These are phyloP conservation scores for Tenualosa ilisha DNA, from an alignment of 2,797 vertebrate species.

Conservation along the genomic window DNA sequence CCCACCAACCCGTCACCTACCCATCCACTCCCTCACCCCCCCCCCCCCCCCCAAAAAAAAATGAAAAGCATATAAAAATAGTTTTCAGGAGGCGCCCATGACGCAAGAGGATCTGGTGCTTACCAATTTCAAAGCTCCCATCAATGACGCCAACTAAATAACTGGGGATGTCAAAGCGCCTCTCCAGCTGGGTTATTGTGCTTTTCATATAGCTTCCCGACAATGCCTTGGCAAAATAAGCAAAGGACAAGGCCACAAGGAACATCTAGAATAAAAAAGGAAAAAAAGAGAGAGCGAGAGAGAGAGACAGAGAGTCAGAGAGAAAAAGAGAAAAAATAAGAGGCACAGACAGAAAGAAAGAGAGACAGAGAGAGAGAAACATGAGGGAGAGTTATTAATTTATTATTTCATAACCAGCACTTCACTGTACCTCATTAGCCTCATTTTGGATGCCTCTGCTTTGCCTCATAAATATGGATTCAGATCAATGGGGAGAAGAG, in stretches of 20 bases:
- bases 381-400: constrained; percentile 4
- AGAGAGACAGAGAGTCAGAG: constrained; percentile 1
- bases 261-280: constrained; percentile 80
- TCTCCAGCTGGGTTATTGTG: constrained; percentile 94
- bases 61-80: neutral
- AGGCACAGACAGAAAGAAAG: constrained; percentile 12
- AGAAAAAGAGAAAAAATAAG: neutral
- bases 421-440: constrained; percentile 34
- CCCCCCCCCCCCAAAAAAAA: neutral
- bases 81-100: neutral
- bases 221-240: constrained; percentile 90
- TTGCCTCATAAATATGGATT: constrained; percentile 40
- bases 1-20: neutral
- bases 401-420: constrained; percentile 19
- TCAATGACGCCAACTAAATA: constrained; percentile 92
- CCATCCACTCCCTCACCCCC: neutral
- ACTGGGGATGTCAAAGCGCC: constrained; percentile 91
- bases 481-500: constrained; percentile 21
- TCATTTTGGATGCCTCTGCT: constrained; percentile 33
- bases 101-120: constrained; percentile 54
- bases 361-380: neutral
- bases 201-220: constrained; percentile 93
- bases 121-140: constrained; percentile 98
- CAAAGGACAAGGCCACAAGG: constrained; percentile 87
- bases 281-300: constrained; percentile 29